Percentiles rank a stretch among this genome's conserved stretches.
phyloP scores from a whole-genome alignment of 2,888 invertebrate genomes.

The Urechis unicinctus region DNA sequence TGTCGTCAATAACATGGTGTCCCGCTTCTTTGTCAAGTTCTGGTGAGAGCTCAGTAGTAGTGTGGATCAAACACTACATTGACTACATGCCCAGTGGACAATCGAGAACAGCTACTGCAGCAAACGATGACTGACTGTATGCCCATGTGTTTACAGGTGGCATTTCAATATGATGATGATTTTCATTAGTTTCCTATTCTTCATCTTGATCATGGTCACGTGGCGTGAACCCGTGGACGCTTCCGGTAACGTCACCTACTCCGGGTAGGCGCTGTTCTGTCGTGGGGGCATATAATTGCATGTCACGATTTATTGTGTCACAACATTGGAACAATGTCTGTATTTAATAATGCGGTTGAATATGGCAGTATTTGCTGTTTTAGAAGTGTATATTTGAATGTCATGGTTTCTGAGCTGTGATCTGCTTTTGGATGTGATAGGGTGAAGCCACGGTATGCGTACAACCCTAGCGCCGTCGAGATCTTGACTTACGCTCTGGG shows the following conservation, averaged over 20 bases:
- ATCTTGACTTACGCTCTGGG: constrained; percentile 30
- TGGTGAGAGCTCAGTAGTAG: constrained; percentile 26
- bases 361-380: too few species aligned
- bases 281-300: too few species aligned
- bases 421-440: not conserved
- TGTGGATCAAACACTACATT: not conserved
- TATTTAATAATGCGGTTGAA: too few species aligned
- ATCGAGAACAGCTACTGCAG: not conserved
- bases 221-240: constrained; percentile 25
- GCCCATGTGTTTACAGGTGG: constrained; percentile 23
- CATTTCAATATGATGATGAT: constrained; percentile 35
- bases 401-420: not conserved
- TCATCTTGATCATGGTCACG: constrained; percentile 31
- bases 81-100: not conserved
- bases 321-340: too few species aligned
- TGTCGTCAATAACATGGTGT: constrained; percentile 33
- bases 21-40: constrained; percentile 37
- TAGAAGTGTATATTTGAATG: too few species aligned
- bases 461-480: constrained; percentile 6
- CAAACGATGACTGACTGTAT: not conserved
- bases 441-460: constrained; percentile 9
- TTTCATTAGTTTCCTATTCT: constrained; percentile 33
- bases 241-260: not conserved
- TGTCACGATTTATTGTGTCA: too few species aligned
- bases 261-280: too few species aligned